Base-by-base conservation (phyloP, 2,888 invertebrate genomes). In the Bimastos eiseni region DNA sequence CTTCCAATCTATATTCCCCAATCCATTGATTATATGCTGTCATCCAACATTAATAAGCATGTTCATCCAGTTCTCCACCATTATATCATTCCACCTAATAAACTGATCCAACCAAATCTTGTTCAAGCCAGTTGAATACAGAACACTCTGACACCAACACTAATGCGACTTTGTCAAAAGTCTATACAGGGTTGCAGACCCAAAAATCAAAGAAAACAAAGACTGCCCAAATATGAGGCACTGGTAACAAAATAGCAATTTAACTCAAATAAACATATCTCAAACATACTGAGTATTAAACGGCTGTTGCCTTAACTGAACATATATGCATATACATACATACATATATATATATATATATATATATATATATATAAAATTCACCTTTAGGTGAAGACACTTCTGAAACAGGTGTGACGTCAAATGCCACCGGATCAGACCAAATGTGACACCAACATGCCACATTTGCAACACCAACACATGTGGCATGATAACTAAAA, bases 201-300 rank as follows among this genome's bases (percentile, higher is more conserved):
- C 70, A 70, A 70, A n/a, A 49, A 70, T n/a, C 70, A 70, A 2
- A 70, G 49, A 49, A 49, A 49, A 49, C 49, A 24, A 49, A 49
- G n/a, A 70, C n/a, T n/a, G 70, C 70, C 70, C 30, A 70, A n/a
- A 24, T 24, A 24, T 55, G 6, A 70, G 30, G 70, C 70, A 70
- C 70, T 30, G 30, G n/a, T n/a, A 70, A 70, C 70, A 70, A 70
- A 70, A n/a, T n/a, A n/a, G 4, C 70, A 70, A 70, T 70, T n/a
- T n/a, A 70, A 70, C 70, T 70, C 70, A 70, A n/a, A n/a, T 30
- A 70, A 70, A 70, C 70, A n/a, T 70, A 70, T 70, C 70, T 70
- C 70, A 13, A 70, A 70, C 70, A n/a, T 70, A n/a, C n/a, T 70
- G 70, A 70, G 70, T 70, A 70, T 70, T 70, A n/a, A 70, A 70